These are phyloP conservation scores for Rhopalosiphum padi DNA, from an alignment of 1,140 invertebrate genomes.

Conservation along the genomic window DNA sequence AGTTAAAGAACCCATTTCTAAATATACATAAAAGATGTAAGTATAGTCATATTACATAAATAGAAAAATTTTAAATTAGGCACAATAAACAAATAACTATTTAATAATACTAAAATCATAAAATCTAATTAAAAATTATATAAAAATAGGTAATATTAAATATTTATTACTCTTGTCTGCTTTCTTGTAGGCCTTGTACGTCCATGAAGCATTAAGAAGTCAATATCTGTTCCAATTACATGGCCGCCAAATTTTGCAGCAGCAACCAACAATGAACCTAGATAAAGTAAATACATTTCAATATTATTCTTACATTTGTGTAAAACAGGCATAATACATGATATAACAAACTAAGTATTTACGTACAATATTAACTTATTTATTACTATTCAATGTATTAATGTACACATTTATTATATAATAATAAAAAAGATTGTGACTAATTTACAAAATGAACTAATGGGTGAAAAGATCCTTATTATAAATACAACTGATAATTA, in stretches of 20 bases:
- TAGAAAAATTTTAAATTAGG: background rate
- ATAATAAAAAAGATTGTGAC: background rate
- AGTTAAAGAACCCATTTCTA: background rate
- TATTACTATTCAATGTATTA: background rate
- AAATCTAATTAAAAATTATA: background rate
- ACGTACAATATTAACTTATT: background rate
- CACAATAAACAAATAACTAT: background rate
- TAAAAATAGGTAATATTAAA: no score
- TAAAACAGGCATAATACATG: background rate
- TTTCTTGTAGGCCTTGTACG: slow-evolving; percentile 81
- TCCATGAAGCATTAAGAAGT: slow-evolving; percentile 91
- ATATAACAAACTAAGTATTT: background rate
- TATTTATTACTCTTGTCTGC: slow-evolving; percentile 72
- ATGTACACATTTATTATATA: background rate
- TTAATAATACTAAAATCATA: background rate
- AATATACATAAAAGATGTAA: background rate
- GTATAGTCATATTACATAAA: background rate
- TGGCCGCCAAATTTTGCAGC: slow-evolving; percentile 90
- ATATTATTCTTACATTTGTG: background rate
- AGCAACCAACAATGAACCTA: slow-evolving; percentile 88
- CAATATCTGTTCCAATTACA: slow-evolving; percentile 91
- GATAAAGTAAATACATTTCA: background rate
- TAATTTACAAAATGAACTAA: background rate
- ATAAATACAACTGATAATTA: no score
- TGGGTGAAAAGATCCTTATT: background rate